These are phyloP conservation scores for Pedionomus torquatus DNA, from an alignment of 2,113 vertebrate genomes.

Conservation along the genomic window DNA sequence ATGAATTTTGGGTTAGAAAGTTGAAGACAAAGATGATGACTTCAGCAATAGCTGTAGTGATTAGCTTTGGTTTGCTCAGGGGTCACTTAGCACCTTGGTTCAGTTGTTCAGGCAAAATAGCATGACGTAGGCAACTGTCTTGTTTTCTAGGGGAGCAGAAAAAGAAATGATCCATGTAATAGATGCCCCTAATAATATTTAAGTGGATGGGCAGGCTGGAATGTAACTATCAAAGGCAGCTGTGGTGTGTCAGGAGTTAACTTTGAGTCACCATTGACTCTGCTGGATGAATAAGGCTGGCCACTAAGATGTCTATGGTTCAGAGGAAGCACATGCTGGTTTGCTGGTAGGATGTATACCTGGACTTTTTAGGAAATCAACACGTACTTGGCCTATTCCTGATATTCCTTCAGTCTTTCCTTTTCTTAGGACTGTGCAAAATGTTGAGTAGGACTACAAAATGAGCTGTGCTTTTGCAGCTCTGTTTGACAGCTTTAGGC, in stretches of 20 bases:
- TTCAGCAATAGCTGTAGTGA: not conserved
- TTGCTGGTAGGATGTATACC: not conserved
- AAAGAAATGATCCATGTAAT: not conserved
- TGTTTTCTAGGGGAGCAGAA: not conserved
- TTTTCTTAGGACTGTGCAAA: not conserved
- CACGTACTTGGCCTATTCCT: not conserved
- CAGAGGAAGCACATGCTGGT: not conserved
- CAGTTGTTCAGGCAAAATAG: not conserved
- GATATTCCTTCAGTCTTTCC: not conserved
- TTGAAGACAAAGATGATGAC: not conserved
- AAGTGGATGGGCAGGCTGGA: not conserved
- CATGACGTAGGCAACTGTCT: not conserved
- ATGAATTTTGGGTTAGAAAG: not conserved
- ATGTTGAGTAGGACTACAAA: not conserved
- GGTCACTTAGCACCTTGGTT: not conserved
- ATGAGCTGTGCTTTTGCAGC: not conserved
- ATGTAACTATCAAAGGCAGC: not conserved
- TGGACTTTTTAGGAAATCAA: not conserved
- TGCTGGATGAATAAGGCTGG: not conserved
- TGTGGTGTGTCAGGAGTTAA: not conserved
- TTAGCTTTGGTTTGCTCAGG: not conserved
- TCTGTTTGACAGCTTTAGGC: not conserved
- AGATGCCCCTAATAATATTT: not conserved
- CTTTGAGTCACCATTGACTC: not conserved
- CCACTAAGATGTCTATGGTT: not conserved